Conservation (phyloP, 2,888 invertebrate species). For the Hylaea fasciaria region DNA sequence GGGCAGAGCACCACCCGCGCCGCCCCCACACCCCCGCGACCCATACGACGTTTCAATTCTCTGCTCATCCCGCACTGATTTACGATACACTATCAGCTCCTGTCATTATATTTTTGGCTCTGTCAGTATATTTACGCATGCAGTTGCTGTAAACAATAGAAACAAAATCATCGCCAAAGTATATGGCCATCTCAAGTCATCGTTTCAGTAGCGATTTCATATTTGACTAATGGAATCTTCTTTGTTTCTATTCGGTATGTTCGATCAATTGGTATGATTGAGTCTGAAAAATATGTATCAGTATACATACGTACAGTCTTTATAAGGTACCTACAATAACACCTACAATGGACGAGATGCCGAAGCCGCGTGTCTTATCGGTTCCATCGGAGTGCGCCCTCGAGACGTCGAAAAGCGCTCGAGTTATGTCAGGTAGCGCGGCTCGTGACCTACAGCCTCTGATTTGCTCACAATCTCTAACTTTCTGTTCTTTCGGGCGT, state of each 20-base stretch:
- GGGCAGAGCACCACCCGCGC: slow-evolving; percentile 46
- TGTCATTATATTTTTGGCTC: slow-evolving; percentile 51
- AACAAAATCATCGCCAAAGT: neutral
- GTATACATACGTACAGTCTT: no score
- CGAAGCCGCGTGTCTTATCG: slow-evolving; percentile 59
- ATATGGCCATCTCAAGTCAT: neutral
- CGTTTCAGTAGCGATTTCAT: neutral
- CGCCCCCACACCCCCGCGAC: slow-evolving; percentile 48
- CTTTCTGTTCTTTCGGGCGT: slow-evolving; percentile 12
- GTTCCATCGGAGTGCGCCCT: slow-evolving; percentile 52
- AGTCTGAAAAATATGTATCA: slow-evolving; percentile 3
- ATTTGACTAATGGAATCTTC: no score
- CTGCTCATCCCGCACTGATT: slow-evolving; percentile 73
- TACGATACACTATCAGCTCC: slow-evolving; percentile 63
- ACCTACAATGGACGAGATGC: slow-evolving; percentile 10
- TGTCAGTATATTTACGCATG: slow-evolving; percentile 6
- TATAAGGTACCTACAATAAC: no score
- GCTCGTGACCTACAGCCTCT: slow-evolving; percentile 36
- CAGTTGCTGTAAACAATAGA: neutral
- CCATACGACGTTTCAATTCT: slow-evolving; percentile 68
- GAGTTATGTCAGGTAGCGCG: slow-evolving; percentile 44
- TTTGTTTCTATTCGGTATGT: no score
- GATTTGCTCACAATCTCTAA: slow-evolving; percentile 22
- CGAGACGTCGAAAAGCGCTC: slow-evolving; percentile 39
- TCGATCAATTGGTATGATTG: neutral